A percentile compares a stretch with the other conserved stretches of the same genome.
These are phyloP conservation scores for Tetragonisca angustula DNA, from an alignment of 2,888 invertebrate species.

Conservation along the genomic window DNA sequence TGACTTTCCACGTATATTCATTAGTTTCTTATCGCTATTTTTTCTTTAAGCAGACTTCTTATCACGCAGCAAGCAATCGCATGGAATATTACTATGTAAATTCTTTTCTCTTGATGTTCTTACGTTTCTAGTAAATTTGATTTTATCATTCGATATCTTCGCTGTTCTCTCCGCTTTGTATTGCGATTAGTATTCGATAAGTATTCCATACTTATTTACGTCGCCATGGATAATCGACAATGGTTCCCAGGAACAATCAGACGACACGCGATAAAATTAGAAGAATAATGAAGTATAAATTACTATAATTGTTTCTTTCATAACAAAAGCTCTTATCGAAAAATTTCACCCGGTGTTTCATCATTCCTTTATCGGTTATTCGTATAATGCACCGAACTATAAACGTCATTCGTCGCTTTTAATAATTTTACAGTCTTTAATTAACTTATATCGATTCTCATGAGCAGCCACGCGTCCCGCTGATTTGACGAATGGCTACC, in stretches of 20 bases:
- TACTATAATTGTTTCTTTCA: slow-evolving; percentile 9
- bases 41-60: slow-evolving; percentile 35
- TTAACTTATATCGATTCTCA: slow-evolving; percentile 37
- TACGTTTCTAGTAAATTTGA: slow-evolving; percentile 19
- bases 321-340: not conserved
- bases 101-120: slow-evolving; percentile 26
- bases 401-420: slow-evolving; percentile 4
- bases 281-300: slow-evolving; percentile 1
- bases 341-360: slow-evolving; percentile 25
- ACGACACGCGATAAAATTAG: not conserved
- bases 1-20: slow-evolving; percentile 23
- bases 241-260: slow-evolving; percentile 5
- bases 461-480: slow-evolving; percentile 38
- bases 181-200: slow-evolving; percentile 18
- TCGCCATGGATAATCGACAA: not conserved
- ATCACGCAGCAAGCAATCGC: slow-evolving; percentile 43
- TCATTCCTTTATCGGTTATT: slow-evolving; percentile 11
- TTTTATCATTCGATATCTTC: slow-evolving; percentile 26
- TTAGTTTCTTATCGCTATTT: slow-evolving; percentile 39
- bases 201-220: not conserved
- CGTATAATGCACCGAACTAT: not conserved
- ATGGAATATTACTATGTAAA: slow-evolving; percentile 58
- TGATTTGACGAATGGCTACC: slow-evolving; percentile 55
- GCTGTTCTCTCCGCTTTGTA: not conserved
- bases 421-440: slow-evolving; percentile 48